Base-by-base conservation (phyloP, 2,113 vertebrate species). In the Hyla sarda region DNA sequence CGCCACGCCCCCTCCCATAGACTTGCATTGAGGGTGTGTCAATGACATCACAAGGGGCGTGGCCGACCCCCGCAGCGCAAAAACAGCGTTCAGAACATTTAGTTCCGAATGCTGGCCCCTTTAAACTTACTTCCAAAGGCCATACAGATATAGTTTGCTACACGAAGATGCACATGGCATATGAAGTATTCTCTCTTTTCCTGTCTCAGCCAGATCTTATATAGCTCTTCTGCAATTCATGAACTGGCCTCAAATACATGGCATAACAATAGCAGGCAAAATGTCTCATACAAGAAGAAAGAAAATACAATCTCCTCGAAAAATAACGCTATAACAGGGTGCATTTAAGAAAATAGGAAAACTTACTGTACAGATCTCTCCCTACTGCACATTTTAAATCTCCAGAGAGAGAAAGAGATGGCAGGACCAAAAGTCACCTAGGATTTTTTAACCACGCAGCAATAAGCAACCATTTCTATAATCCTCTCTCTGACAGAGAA, bases 351-450 rank as follows among this genome's bases (percentile, higher is more conserved):
- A 81, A 84, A 84, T 75, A 84, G 72, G 50, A 85, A 65, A 85
- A 52, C 75, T 62, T 81, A 85, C 58, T 85, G 32, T 85, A 76
- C 82, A 84, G 28, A 78, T 71, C 60, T 69, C 47, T 79, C 73
- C 84, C 84, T 79, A 79, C 58, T 78, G 84, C 84, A 85, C 62
- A 80, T 86, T 80, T 58, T 86, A 86, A 80, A 80, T 86, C 76
- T 81, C 77, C 65, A 81, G 65, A 86, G 50, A 75, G 23, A 54
- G 50, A 48, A 12, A 69, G 62, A 84, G 48, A 79, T 86, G 76
- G 81, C 76, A 72, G 69, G 23, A 79, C 58, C 32, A 72, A 67
- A n/a, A 73, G 76, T 72, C 84, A 86, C 60, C 74, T 85, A 47
- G 75, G 47, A 71, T 86, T 81, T 86, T 73, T 25, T 54, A 80